Evolutionary conservation across 2,888 invertebrate genomes (phyloP), one percentile per base, ranked within the genome.

Genomic region (Eupithecia abbreviata): DNA sequence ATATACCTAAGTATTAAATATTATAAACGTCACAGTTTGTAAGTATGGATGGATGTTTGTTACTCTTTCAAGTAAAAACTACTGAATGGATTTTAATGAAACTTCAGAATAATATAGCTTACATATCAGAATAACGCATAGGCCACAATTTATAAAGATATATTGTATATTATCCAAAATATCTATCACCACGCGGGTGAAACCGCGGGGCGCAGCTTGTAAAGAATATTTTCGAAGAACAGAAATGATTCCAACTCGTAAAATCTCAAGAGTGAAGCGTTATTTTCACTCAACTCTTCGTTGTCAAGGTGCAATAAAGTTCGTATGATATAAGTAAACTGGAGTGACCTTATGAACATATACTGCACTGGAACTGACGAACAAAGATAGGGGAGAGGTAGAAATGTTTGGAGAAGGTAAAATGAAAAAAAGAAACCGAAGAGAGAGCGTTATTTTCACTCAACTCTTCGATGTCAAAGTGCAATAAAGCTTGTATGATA

Each of bases 291-390:
- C 69, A 70, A 30, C 43, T 55, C 70, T 49, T 65, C n/a, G 70
- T 45, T 76, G 73, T 67, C 76, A 47, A 76, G 76, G 73, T 67
- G 51, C 55, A 73, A 71, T 76, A 76, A 76, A 73, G 66, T 76
- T 73, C 65, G 42, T 68, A 49, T 75, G 72, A 72, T 69, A 69
- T 72, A 75, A 65, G 69, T 72, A 75, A 65, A 75, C 30, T 71
- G 43, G 70, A 70, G 65, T 51, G 75, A 75, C 71, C 74, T 55
- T 66, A 51, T 42, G 66, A 71, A 71, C 41, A n/a, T 68, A n/a
- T 43, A 69, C 45, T 49, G 65, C 65, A 5, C 55, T 75, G 75
- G 10, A 71, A 51, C 49, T 66, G 75, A 75, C 75, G 43, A 42
- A 71, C 71, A 30, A 58, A 30, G 18, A 69, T 45, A n/a, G n/a